Conservation (phyloP, 2,888 invertebrate species). For the Nemurella pictetii region DNA sequence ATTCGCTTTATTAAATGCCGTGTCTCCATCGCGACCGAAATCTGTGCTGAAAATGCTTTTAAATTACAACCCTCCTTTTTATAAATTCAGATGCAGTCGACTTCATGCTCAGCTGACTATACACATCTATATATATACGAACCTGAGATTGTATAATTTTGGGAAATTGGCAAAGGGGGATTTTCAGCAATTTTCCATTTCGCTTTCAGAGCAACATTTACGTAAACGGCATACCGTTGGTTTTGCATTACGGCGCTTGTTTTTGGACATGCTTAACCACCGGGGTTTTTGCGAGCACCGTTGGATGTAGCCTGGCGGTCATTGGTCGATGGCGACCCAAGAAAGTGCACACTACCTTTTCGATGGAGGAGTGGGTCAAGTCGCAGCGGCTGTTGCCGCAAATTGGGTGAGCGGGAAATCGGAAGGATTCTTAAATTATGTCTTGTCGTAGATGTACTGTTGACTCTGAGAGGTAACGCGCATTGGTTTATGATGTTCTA, state of each 20-base stretch:
- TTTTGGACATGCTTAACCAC: constrained; percentile 26
- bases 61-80: background rate
- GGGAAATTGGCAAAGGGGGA: background rate
- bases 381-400: background rate
- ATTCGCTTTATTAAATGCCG: background rate
- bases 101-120: background rate
- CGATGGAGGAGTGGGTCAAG: background rate
- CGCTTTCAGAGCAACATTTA: background rate
- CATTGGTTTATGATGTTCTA: background rate
- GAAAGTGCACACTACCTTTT: constrained; percentile 13
- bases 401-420: background rate
- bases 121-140: background rate
- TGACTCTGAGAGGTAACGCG: no score
- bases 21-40: background rate
- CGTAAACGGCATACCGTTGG: constrained; percentile 15
- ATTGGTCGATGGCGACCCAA: background rate
- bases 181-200: background rate
- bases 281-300: background rate
- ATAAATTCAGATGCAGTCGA: background rate
- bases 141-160: background rate
- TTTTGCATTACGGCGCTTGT: constrained; percentile 28
- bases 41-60: background rate
- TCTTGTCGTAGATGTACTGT: background rate
- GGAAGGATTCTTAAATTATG: no score
- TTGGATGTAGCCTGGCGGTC: background rate